Conservation (phyloP, 1,140 invertebrate species). For the Camponotus floridanus region DNA sequence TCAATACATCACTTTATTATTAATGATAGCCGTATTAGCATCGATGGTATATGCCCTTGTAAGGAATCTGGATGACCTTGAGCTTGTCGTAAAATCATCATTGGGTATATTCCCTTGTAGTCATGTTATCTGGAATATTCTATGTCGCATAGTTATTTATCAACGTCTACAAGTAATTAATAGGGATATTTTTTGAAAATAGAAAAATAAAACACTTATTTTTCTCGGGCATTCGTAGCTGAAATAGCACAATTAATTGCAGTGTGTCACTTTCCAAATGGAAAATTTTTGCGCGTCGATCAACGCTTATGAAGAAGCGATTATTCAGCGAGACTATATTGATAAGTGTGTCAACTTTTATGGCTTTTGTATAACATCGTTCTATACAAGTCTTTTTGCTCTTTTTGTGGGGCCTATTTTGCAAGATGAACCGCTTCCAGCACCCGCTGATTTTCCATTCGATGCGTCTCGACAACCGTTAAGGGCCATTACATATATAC, state of each 20-base stretch:
- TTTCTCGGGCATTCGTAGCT: not conserved
- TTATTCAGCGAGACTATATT: conserved; percentile 33
- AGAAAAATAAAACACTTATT: not conserved
- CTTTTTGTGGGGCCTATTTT: conserved; percentile 69
- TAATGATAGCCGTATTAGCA: not conserved
- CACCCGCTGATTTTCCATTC: conserved; percentile 55
- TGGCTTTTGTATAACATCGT: conserved; percentile 48
- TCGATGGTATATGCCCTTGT: conserved; percentile 13
- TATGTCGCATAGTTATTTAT: conserved; percentile 18
- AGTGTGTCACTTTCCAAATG: conserved; percentile 34
- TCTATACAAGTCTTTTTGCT: conserved; percentile 64
- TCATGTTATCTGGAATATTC: conserved; percentile 40
- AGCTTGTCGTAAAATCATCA: conserved; percentile 12
- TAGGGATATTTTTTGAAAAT: not conserved
- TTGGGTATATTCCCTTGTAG: not conserved
- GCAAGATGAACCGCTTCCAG: conserved; percentile 45
- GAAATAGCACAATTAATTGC: conserved; percentile 1
- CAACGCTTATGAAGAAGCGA: not conserved
- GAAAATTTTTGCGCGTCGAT: conserved; percentile 27
- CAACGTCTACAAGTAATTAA: conserved; percentile 44
- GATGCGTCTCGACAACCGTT: conserved; percentile 29
- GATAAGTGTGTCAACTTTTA: conserved; percentile 61
- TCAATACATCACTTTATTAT: conserved; percentile 8
- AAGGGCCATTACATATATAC: conserved; percentile 11
- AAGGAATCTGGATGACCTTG: conserved; percentile 4